Evolutionary conservation across 2,113 vertebrate genomes (phyloP), one percentile per base, ranked within the genome.

Genomic region (Procavia capensis): DNA sequence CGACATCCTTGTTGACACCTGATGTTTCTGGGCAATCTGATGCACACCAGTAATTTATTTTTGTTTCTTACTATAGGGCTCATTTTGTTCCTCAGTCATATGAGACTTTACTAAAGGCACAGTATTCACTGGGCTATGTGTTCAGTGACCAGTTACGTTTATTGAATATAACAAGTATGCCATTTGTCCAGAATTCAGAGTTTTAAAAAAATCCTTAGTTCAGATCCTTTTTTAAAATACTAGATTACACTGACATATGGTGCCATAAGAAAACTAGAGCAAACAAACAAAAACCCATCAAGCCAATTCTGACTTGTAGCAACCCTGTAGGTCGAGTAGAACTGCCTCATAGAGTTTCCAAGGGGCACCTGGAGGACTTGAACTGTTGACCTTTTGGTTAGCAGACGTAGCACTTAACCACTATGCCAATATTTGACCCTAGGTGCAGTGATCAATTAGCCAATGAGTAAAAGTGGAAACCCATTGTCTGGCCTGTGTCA

Each of bases 21-120:
- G 27, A 72, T 72, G 59, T 89, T 93, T 94, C 85, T 83, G 63
- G 83, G 86, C 75, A 72, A 89, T 94, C 95, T 72, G 83, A 76
- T 76, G 68, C 31, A 43, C 61, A 45, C 57, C 47, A n/a, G 36
- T 94, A 50, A 84, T 57, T 93, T 88, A 45, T 43, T 94, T 94
- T 85, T 88, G 31, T 92, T 94, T 83, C 59, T 47, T 80, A 27
- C 27, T 78, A 16, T 9, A 57, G 74, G 31, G 31, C 17, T 92
- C 24, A 17, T 91, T 90, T 88, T 92, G 50, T 63, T 85, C 45
- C 61, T 82, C 70, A 41, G 66, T 75, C 91, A 68, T 83, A 4
- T 39, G 88, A 88, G 41, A 50, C 41, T 93, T 91, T 95, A 59
- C 86, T 93, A 90, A 94, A 90, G 76, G 39, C 84, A 59, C 29